Evolutionary conservation across 2,888 invertebrate genomes (phyloP).

Genomic region (Phasia obesa): DNA sequence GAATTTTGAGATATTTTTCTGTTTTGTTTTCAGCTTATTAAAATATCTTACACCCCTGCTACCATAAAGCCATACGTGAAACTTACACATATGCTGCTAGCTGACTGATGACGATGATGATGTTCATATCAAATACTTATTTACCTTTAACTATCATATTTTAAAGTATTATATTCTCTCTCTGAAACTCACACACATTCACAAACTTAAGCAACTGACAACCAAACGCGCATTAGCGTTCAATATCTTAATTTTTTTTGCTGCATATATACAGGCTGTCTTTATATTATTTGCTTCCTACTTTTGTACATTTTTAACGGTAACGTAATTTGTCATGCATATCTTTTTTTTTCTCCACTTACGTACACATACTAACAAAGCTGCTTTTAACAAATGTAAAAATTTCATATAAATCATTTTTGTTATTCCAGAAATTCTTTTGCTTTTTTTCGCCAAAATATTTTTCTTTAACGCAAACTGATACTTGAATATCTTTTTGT

Average conservation of each 20-base stretch:
- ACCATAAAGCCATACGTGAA: neutral
- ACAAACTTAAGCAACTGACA: slow-evolving; percentile 45
- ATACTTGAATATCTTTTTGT: slow-evolving; percentile 53
- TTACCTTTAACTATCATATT: slow-evolving; percentile 53
- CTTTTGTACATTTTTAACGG: slow-evolving; percentile 37
- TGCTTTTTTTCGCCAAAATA: slow-evolving; percentile 35
- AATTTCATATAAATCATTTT: slow-evolving; percentile 72
- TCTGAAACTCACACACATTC: slow-evolving; percentile 29
- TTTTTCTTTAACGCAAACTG: slow-evolving; percentile 46
- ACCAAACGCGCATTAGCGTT: slow-evolving; percentile 69
- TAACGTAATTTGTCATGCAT: slow-evolving; percentile 72
- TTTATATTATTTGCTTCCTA: slow-evolving; percentile 48
- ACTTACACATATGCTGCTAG: slow-evolving; percentile 46
- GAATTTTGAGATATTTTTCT: slow-evolving; percentile 7
- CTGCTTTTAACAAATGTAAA: slow-evolving; percentile 70
- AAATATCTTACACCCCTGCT: slow-evolving; percentile 18
- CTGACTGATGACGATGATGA: slow-evolving; percentile 6
- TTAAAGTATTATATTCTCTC: slow-evolving; percentile 25
- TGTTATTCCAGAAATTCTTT: slow-evolving; percentile 46
- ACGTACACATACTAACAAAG: neutral
- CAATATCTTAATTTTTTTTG: slow-evolving; percentile 55
- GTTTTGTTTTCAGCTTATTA: slow-evolving; percentile 52
- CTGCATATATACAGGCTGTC: slow-evolving; percentile 47
- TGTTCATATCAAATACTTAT: slow-evolving; percentile 30
- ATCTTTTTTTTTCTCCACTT: slow-evolving; percentile 44